These are phyloP conservation scores for Aurelia sp. DNA, from an alignment of 30 jellyfish, hydroid and myxozoan species.

Conservation along the genomic window DNA sequence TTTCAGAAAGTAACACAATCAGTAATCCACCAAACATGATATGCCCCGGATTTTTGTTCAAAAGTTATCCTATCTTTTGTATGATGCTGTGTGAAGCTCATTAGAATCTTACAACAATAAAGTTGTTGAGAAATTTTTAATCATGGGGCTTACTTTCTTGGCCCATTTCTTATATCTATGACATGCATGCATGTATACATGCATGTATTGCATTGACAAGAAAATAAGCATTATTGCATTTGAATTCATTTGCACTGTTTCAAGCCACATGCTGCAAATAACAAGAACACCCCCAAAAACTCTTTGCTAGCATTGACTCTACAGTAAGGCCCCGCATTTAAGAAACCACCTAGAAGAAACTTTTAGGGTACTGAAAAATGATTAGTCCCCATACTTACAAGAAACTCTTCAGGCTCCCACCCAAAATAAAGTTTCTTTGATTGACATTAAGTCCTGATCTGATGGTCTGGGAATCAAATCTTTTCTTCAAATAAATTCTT, in stretches of 20 bases:
- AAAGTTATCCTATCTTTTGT: constrained; percentile 13
- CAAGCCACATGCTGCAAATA: constrained; percentile 9
- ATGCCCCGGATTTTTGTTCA: constrained; percentile 4
- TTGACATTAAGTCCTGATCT: too few relatives aligned
- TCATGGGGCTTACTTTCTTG: too few relatives aligned
- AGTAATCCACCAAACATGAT: constrained; percentile 17
- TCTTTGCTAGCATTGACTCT: neutral
- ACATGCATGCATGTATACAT: too few relatives aligned
- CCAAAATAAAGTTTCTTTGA: too few relatives aligned
- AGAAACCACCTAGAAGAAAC: too few relatives aligned
- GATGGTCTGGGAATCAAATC: too few relatives aligned
- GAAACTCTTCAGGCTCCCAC: too few relatives aligned
- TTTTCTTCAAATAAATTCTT: too few relatives aligned
- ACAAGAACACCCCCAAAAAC: constrained; percentile 12
- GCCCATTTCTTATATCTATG: too few relatives aligned
- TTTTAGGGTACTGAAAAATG: too few relatives aligned
- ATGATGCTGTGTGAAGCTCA: constrained; percentile 12
- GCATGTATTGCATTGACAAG: neutral
- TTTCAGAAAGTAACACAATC: neutral
- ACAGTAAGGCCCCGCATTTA: too few relatives aligned
- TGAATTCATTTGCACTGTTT: constrained; percentile 9
- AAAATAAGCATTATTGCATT: neutral
- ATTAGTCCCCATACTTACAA: too few relatives aligned
- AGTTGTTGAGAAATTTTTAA: neutral
- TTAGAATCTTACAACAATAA: neutral